These are phyloP conservation scores for Alligator mississippiensis DNA, from an alignment of 2,113 vertebrate species.

Conservation along the genomic window DNA sequence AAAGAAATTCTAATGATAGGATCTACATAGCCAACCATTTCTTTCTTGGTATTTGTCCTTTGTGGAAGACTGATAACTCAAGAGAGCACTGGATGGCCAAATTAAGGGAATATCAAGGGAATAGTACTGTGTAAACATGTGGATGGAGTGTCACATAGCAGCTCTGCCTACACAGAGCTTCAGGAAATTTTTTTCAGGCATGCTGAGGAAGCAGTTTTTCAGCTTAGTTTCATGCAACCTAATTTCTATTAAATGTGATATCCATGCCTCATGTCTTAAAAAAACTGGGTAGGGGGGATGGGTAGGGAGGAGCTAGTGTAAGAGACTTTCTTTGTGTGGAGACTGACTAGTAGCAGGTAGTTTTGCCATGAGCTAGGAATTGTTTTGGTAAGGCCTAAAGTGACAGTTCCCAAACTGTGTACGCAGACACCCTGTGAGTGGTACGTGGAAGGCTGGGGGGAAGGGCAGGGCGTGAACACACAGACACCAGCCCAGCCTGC, in stretches of 20 bases:
- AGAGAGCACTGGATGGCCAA: not conserved
- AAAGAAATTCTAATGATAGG: not conserved
- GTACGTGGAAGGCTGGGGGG: too few species aligned
- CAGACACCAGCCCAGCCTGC: too few species aligned
- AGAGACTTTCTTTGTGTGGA: not conserved
- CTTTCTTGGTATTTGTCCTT: not conserved
- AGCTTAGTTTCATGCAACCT: not conserved
- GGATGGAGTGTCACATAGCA: not conserved
- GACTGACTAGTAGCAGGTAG: not conserved
- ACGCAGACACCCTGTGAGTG: too few species aligned
- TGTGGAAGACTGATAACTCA: not conserved
- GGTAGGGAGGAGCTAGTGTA: too few species aligned
- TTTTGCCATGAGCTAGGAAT: not conserved
- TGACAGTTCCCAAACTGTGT: too few species aligned
- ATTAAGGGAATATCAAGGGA: not conserved
- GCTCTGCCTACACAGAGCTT: accelerated
- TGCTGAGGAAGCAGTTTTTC: not conserved
- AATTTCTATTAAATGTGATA: not conserved
- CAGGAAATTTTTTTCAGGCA: not conserved
- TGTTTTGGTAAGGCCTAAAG: not conserved
- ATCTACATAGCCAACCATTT: not conserved
- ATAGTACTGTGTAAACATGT: not conserved
- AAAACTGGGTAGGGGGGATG: too few species aligned
- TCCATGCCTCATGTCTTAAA: too few species aligned
- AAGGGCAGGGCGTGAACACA: too few species aligned